Percentiles rank a stretch among this genome's conserved stretches.
Conservation (phyloP, 2,113 vertebrate genomes). For the Leptobrachium leishanense region DNA sequence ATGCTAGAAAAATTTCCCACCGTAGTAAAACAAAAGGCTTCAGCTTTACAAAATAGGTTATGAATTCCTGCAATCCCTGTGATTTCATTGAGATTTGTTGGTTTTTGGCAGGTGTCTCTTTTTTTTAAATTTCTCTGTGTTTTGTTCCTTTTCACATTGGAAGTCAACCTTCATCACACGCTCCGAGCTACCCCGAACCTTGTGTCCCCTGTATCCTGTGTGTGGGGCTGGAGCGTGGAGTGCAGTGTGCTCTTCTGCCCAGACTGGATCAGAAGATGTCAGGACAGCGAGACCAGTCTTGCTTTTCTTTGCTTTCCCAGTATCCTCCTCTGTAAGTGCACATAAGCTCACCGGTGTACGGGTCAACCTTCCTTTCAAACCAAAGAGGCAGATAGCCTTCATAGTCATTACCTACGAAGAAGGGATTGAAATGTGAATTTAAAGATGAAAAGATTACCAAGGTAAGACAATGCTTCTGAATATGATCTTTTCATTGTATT, state of each 20-base stretch:
- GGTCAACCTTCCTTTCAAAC: conserved; percentile 88
- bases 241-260: conserved; percentile 28
- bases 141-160: conserved; percentile 15
- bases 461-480: too few species aligned
- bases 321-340: conserved; percentile 94
- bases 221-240: conserved; percentile 33
- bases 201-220: neutral
- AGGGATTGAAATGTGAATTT: neutral
- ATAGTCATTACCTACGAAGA: conserved; percentile 77
- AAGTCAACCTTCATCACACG: conserved; percentile 10
- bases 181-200: conserved; percentile 9
- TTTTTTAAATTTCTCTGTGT: neutral
- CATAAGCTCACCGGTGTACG: conserved; percentile 81
- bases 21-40: conserved; percentile 33
- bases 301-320: conserved; percentile 92
- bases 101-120: conserved; percentile 40
- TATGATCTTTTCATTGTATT: too few species aligned
- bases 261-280: conserved; percentile 85
- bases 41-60: conserved; percentile 64
- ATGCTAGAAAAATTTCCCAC: conserved; percentile 32
- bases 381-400: conserved; percentile 85
- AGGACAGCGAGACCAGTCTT: conserved; percentile 87
- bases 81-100: conserved; percentile 21
- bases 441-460: neutral
- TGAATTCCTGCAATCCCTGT: conserved; percentile 55